A percentile compares a stretch with the other conserved stretches of the same genome.
Conservation (phyloP, 2,888 invertebrate species). For the Sarcophaga caerulescens region DNA sequence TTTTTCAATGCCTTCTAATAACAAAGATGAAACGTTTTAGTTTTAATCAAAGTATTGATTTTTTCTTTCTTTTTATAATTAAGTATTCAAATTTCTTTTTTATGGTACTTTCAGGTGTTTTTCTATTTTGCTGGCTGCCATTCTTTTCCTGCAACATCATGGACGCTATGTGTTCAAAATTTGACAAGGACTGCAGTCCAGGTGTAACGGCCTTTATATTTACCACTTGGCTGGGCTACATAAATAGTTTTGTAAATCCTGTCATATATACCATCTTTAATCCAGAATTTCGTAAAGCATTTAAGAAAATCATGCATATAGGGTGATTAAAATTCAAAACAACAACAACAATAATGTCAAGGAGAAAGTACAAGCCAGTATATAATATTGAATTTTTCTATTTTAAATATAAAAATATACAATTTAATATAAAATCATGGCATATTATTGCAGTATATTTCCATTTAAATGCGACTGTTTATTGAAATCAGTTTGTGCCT, state of each 20-base stretch:
- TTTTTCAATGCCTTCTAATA: too few relatives aligned
- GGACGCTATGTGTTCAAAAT: slow-evolving; percentile 97
- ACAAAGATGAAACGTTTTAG: too few relatives aligned
- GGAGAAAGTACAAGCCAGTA: not conserved
- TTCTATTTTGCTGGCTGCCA: slow-evolving; percentile 99
- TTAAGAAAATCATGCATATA: slow-evolving; percentile 93
- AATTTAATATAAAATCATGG: slow-evolving; percentile 41
- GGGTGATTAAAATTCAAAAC: slow-evolving; percentile 80
- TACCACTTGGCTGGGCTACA: slow-evolving; percentile 98
- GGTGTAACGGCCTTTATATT: slow-evolving; percentile 95
- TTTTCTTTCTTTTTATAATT: too few relatives aligned
- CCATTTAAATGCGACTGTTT: slow-evolving; percentile 36
- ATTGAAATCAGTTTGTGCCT: slow-evolving; percentile 26
- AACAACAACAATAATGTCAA: not conserved
- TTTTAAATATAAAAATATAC: not conserved
- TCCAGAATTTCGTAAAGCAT: slow-evolving; percentile 98
- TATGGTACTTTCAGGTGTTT: slow-evolving; percentile 88
- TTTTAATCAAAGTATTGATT: too few relatives aligned
- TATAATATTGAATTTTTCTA: not conserved
- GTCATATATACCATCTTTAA: slow-evolving; percentile 98
- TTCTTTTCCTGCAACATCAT: slow-evolving; percentile 99
- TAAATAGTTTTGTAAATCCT: slow-evolving; percentile 96
- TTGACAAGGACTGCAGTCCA: slow-evolving; percentile 89
- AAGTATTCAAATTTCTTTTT: not conserved
- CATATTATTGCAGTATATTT: slow-evolving; percentile 51